Conservation (phyloP, 2,797 vertebrate species). For the Phataginus tricuspis region DNA sequence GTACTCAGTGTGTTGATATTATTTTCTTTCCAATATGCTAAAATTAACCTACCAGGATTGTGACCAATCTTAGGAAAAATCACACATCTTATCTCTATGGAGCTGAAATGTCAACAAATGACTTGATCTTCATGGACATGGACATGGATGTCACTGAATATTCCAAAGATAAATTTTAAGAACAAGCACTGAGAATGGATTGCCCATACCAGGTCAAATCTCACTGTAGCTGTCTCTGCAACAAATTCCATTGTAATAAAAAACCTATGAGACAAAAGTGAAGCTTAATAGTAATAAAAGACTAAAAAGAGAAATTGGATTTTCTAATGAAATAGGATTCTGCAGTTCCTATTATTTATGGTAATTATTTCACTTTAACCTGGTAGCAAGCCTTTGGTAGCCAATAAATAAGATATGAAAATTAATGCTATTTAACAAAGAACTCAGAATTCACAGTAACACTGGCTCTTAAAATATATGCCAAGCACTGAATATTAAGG, state of each 20-base stretch:
- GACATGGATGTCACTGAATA: background rate
- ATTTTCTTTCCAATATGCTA: slow-evolving; percentile 1
- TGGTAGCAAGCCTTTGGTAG: background rate
- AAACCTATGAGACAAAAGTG: background rate
- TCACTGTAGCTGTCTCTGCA: background rate
- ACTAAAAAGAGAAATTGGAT: slow-evolving; percentile 44
- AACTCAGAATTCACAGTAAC: background rate
- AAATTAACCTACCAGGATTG: background rate
- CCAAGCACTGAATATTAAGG: background rate
- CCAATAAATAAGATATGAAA: slow-evolving; percentile 25
- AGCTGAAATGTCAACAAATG: background rate
- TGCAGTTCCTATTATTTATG: background rate
- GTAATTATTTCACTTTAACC: slow-evolving; percentile 19
- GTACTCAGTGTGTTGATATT: background rate
- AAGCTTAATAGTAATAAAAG: slow-evolving; percentile 4
- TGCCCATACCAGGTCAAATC: background rate
- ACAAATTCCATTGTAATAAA: background rate
- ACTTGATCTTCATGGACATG: background rate
- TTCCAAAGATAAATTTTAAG: background rate
- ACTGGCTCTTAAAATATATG: background rate
- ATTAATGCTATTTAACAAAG: background rate
- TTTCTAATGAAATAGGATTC: slow-evolving; percentile 58
- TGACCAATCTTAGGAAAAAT: background rate
- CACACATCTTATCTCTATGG: background rate
- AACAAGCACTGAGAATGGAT: background rate